Evolutionary conservation across 2,113 vertebrate species (phyloP), one percentile per base, ranked within the genome.

Genomic region (Fukomys damarensis): DNA sequence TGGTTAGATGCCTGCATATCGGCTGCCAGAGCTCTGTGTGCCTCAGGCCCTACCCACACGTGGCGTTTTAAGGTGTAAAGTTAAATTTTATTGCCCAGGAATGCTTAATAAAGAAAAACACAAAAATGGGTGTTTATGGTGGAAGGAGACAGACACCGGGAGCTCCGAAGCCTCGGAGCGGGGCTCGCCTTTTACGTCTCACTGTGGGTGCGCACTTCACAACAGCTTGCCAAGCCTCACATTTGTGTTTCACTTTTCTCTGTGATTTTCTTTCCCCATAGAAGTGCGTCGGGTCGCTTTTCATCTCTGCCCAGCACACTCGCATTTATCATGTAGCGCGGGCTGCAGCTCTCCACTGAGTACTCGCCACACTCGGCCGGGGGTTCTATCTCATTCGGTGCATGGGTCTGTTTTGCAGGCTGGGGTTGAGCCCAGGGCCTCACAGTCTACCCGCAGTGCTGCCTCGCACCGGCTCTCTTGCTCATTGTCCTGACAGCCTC

Each of bases 1-100:
- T n/a, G n/a, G n/a, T n/a, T 0, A 7, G 7, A 56, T 32, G 2
- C 5, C 32, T 38, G 28, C 24, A 16, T 3, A 28, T 13, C 72
- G 46, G 72, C 24, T 14, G 12, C 26, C 35, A 38, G 22, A 35
- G 24, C 5, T 58, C 59, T 26, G 6, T 30, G 3, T n/a, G 28
- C 6, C 30, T 30, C 43, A 2, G 54, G 56, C 56, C 49, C 81
- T 9, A 38, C 24, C 19, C 30, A 28, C 5, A 32, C 32, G 19
- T 0, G 35, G 43, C 19, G 26, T 24, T 28, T 49, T 38, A 41
- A 56, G 54, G 24, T 65, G 61, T 58, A 49, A n/a, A 46, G 70
- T 83, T 3, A 41, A 79, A 72, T 6, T 16, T 41, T 43, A 43
- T 30, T 66, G 4, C 32, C 12, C 30, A 66, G 38, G 22, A 16